These are phyloP conservation scores for Phenganax subtilis DNA, from an alignment of 92 coral and sea anemone species.

Conservation along the genomic window DNA sequence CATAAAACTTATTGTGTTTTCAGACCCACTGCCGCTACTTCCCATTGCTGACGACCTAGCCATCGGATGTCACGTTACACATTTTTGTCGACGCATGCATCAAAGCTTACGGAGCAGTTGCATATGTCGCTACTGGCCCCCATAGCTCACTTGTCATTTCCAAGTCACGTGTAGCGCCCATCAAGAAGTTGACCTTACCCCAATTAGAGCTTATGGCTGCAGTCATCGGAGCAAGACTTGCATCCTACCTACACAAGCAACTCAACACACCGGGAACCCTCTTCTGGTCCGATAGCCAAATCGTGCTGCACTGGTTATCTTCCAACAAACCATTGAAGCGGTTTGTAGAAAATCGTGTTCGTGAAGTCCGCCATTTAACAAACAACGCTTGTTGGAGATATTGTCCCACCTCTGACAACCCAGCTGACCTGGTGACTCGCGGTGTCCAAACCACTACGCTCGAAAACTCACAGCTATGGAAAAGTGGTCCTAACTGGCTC, in stretches of 20 bases:
- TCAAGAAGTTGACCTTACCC: conserved; percentile 30
- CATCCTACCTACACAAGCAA: background rate
- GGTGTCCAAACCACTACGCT: background rate
- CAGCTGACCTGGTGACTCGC: background rate
- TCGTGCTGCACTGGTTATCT: background rate
- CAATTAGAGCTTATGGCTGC: conserved; percentile 48
- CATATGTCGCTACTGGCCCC: background rate
- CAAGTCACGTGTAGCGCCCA: conserved; percentile 23
- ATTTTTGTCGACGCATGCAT: background rate
- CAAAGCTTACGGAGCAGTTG: conserved; percentile 12
- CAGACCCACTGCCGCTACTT: background rate
- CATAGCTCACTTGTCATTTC: background rate
- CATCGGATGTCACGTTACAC: background rate
- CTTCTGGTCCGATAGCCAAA: background rate
- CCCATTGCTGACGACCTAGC: conserved; percentile 10
- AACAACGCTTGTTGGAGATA: background rate
- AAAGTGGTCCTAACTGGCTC: conserved; percentile 22
- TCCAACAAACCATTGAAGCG: background rate
- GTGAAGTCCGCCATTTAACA: background rate
- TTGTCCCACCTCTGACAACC: background rate
- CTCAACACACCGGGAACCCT: background rate
- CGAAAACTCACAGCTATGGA: background rate
- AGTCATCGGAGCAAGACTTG: conserved; percentile 25
- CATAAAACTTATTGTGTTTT: background rate
- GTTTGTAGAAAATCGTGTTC: background rate